Evolutionary conservation across 2,888 invertebrate genomes (phyloP), one percentile per base, ranked within the genome.

Genomic region (Sphaerophoria taeniata): DNA sequence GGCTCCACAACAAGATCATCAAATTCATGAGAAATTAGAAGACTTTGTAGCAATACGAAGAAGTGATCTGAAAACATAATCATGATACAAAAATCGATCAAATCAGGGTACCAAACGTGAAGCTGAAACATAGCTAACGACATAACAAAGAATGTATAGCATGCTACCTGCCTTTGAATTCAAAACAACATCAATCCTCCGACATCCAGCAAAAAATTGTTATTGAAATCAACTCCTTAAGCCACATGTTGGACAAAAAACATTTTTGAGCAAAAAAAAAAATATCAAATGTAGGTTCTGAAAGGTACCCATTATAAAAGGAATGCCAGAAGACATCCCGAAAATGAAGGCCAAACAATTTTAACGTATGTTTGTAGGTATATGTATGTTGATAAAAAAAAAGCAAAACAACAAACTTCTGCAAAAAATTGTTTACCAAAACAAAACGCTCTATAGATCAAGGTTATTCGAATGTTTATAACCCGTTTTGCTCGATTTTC

Each of bases 381-480:
- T 2, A 24, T 24, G 24, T 24, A 24, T 24, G 24, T 24, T 24
- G 24, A 24, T 24, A 24, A 24, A 24, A n/a, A n/a, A n/a, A 70
- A 71, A 43, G 31, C 47, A 36, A 36, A 7, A n/a, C 77, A 69
- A 51, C 73, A 73, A 33, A 31, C 6, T 24, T 65, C 56, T 65
- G 33, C 24, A 49, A 65, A 67, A 84, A 84, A 79, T 79, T 79
- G 74, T 84, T 76, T 80, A 80, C 80, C 75, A 85, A 85, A 85
- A 80, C 76, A 85, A 80, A 84, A 51, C 61, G 75, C 55, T 80
- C 80, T 84, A 69, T 84, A 80, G 84, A 80, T 85, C 84, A 85
- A 85, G 84, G 84, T 49, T 65, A 65, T 65, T 65, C 65, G 34
- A 65, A 58, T 24, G 14, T 9, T 80, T 80, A 69, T 24, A 80